Evolutionary conservation across 1,140 invertebrate species (phyloP).

Genomic region (Drosophila sucinea): DNA sequence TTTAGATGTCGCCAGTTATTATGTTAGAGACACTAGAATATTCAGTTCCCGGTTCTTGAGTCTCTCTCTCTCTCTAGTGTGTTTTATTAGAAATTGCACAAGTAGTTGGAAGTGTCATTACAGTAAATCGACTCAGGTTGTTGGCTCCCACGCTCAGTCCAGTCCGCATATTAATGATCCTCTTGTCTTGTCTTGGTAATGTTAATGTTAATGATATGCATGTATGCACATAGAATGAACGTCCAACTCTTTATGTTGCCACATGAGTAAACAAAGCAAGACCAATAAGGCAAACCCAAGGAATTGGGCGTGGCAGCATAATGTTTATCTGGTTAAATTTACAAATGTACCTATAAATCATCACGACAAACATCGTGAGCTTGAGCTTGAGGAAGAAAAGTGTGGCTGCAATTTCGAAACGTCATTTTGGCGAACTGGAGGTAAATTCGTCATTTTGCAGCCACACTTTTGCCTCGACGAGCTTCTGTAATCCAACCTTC

Average conservation of each 20-base stretch:
- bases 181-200: slow-evolving; percentile 40
- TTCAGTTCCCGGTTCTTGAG: too few relatives aligned
- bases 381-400: background rate
- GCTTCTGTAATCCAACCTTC: slow-evolving; percentile 7
- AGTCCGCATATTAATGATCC: slow-evolving; percentile 68
- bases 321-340: background rate
- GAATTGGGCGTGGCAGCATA: slow-evolving; percentile 1
- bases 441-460: background rate
- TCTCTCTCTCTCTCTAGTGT: too few relatives aligned
- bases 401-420: background rate
- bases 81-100: background rate
- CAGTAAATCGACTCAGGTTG: slow-evolving; percentile 24
- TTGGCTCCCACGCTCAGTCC: slow-evolving; percentile 56
- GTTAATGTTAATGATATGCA: slow-evolving; percentile 43
- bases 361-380: background rate
- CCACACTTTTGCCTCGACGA: background rate
- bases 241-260: slow-evolving; percentile 30
- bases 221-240: slow-evolving; percentile 32
- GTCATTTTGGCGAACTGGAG: too few relatives aligned
- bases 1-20: slow-evolving; percentile 29
- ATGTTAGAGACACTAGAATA: background rate
- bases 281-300: slow-evolving; percentile 26
- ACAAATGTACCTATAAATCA: background rate
- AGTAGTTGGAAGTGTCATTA: slow-evolving; percentile 35
- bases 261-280: slow-evolving; percentile 47